phyloP scores from a whole-genome alignment of 2,888 invertebrate genomes.

The Mesoligia furuncula region DNA sequence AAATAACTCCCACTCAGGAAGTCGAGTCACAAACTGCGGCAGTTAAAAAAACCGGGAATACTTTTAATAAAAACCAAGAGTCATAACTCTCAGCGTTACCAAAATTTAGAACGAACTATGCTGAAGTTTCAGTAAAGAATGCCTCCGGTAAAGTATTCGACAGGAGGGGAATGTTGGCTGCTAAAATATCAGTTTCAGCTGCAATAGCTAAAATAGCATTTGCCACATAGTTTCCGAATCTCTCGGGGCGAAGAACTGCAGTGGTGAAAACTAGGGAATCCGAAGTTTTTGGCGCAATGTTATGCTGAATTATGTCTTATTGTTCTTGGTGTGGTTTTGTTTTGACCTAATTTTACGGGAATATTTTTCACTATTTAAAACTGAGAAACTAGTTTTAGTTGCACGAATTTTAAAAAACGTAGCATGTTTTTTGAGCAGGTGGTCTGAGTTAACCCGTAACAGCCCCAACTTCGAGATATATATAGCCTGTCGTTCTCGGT shows the following conservation, averaged over 20 bases:
- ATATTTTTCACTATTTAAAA: background rate
- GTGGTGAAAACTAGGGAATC: constrained; percentile 5
- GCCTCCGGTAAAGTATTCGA: constrained; percentile 40
- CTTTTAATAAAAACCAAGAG: background rate
- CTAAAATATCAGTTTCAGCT: constrained; percentile 39
- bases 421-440: background rate
- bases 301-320: background rate
- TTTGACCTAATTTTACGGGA: constrained; percentile 14
- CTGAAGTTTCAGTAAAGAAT: constrained; percentile 29
- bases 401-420: background rate
- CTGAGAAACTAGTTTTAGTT: background rate
- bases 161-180: constrained; percentile 20
- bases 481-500: too few relatives aligned
- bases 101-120: constrained; percentile 23
- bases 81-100: background rate
- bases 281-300: constrained; percentile 29
- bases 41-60: background rate
- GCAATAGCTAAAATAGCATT: constrained; percentile 24
- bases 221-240: constrained; percentile 42
- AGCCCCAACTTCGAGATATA: too few relatives aligned
- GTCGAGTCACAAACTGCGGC: background rate
- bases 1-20: background rate
- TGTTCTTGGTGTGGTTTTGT: constrained; percentile 6
- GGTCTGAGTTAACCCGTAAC: too few relatives aligned
- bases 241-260: constrained; percentile 37